Evolutionary conservation across 2,797 vertebrate genomes (phyloP).

Genomic region (Serranus cabrilla): DNA sequence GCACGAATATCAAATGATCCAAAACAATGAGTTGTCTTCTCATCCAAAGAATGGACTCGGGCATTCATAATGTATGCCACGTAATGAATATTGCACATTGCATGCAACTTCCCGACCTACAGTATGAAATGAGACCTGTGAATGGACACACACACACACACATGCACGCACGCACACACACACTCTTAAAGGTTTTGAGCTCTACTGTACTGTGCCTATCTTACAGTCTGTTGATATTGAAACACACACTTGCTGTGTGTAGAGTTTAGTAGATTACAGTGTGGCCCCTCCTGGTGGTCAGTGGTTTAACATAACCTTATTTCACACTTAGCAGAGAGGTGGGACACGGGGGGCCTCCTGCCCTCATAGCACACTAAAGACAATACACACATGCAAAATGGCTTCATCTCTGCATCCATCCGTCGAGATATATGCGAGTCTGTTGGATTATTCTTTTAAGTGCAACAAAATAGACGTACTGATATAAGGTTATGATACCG

Average conservation of each 20-base stretch:
- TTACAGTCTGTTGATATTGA: not conserved
- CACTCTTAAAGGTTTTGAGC: slow-evolving; percentile 59
- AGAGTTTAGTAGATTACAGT: slow-evolving; percentile 43
- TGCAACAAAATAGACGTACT: slow-evolving; percentile 77
- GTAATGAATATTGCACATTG: slow-evolving; percentile 84
- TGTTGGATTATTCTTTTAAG: slow-evolving; percentile 76
- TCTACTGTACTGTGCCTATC: slow-evolving; percentile 31
- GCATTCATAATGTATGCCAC: slow-evolving; percentile 72
- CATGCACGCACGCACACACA: slow-evolving; percentile 10
- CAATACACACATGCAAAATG: slow-evolving; percentile 84
- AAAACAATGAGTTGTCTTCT: slow-evolving; percentile 25
- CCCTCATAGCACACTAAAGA: slow-evolving; percentile 73
- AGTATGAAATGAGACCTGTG: slow-evolving; percentile 66
- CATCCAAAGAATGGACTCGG: slow-evolving; percentile 53
- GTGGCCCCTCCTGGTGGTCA: slow-evolving; percentile 80
- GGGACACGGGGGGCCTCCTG: slow-evolving; percentile 56
- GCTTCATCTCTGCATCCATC: slow-evolving; percentile 76
- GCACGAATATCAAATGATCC: slow-evolving; percentile 49
- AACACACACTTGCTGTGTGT: slow-evolving; percentile 31
- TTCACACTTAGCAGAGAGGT: slow-evolving; percentile 67
- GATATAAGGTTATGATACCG: slow-evolving; percentile 77
- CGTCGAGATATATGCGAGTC: slow-evolving; percentile 63
- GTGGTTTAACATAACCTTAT: slow-evolving; percentile 55
- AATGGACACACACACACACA: slow-evolving; percentile 38
- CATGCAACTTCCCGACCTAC: slow-evolving; percentile 86